A percentile compares a stretch with the other conserved stretches of the same genome.
Conservation (phyloP, 2,113 vertebrate species). For the Neotoma lepida region DNA sequence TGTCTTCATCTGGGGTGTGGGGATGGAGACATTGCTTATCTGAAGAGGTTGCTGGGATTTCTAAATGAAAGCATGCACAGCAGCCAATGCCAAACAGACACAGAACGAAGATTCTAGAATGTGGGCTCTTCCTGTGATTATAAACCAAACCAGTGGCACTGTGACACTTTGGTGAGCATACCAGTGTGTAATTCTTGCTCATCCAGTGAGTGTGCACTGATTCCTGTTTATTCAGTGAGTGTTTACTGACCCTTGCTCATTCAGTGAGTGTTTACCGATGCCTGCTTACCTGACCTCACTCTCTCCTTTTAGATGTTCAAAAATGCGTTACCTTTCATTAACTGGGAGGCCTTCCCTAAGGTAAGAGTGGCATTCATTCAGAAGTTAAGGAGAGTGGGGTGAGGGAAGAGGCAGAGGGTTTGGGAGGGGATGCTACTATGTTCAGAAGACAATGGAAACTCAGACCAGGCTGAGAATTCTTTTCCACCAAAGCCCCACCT, state of each 20-base stretch:
- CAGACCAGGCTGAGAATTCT: neutral
- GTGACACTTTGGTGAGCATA: rapidly evolving
- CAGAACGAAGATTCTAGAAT: neutral
- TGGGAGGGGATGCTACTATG: neutral
- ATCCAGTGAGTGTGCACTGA: neutral
- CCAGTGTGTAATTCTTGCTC: neutral
- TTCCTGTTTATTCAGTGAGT: neutral
- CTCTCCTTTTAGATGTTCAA: slow-evolving; percentile 70
- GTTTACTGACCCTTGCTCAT: neutral
- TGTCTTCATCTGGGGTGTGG: neutral
- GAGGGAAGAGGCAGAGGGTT: neutral
- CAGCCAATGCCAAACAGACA: neutral
- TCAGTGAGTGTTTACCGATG: neutral
- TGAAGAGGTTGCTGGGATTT: neutral
- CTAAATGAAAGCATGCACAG: neutral
- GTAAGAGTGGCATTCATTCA: slow-evolving; percentile 45
- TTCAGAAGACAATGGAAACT: neutral
- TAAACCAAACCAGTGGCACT: neutral
- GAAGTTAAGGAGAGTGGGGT: neutral
- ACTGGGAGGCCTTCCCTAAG: slow-evolving; percentile 80
- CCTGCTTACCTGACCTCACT: neutral
- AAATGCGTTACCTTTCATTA: slow-evolving; percentile 77
- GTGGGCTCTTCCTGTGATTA: neutral
- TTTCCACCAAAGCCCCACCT: neutral
- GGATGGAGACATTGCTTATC: no score